Evolutionary conservation across 2,888 invertebrate species (phyloP), one percentile per base, ranked within the genome.

Genomic region (Carabus problematicus): DNA sequence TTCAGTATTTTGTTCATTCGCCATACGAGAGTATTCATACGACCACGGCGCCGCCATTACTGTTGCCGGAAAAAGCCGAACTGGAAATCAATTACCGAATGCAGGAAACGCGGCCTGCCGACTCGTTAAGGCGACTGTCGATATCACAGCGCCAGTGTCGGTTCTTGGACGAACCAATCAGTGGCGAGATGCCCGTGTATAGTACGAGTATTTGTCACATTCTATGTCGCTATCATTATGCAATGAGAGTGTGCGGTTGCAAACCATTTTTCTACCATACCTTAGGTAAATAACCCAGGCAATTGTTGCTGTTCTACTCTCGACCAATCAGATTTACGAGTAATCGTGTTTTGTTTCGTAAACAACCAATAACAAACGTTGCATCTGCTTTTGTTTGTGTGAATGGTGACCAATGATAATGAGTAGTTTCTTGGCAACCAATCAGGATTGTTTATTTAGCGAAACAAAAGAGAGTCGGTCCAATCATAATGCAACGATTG

Each of bases 191-290:
- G 1, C 80, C 85, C 77, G 84, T 85, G 0, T 88, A 87, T 76
- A 87, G 87, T 73, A 84, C 83, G 0, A 85, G 85, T 66, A 81
- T 85, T 0, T 89, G 89, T 72, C 82, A 85, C 0, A 81, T 86
- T 64, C 76, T 83, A 0, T 89, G 89, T 73, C 79, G 88, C 9
- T 85, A 85, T 73, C 78, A 79, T 39, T 71, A 86, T 8, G 84
- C 86, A 0, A 67, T 84, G 49, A 77, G 84, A 56, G 74, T 84
- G 3, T 89, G 89, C 72, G 85, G 85, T 0, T 89, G 89, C 74
- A 82, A 81, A 29, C 89, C 89, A 0, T 87, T 85, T 72, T 88
- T 87, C 75, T 88, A 88, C 72, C 83, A 84, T 62, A 84, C 84
- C 73, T 83, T 85, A 74, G 84, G 87, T 85, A 78, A 73, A 12